Base-by-base conservation (phyloP, 2,113 vertebrate genomes). In the Merops nubicus region DNA sequence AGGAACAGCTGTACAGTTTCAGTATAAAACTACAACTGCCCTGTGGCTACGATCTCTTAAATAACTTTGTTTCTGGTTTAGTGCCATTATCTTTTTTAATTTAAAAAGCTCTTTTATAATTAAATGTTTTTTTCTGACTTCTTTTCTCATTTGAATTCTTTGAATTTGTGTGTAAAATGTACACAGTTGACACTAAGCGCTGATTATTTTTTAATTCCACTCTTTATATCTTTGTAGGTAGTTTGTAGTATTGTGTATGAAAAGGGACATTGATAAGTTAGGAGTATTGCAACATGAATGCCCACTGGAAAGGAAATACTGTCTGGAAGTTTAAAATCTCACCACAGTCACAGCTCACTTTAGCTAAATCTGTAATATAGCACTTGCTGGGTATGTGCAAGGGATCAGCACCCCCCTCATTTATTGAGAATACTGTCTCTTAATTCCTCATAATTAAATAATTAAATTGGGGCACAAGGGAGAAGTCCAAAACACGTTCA, bases 81-180 rank as follows among this genome's bases (percentile, higher is more conserved):
- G 98, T 98, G 98, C 98, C 98, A 98, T 98, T 98, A 92, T 84
- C 67, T 95, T 94, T 97, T 96, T 97, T 92, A 97, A 92, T 97
- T 98, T 96, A 96, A 98, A 96, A 91, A n/a, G 11, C 85, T 95
- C 77, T 98, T 98, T 98, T 98, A 53, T 98, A 98, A 97, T 97
- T 98, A 98, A 98, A 98, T 79, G 65, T 51, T 91, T 98, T 96
- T 98, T 98, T 97, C 96, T 96, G 96, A 93, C 82, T 64, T 50
- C 56, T 96, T 83, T 94, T 96, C 69, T 98, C 87, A 90, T 60
- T 94, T 88, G 78, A 85, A 88, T 97, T 84, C 92, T 97, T 97
- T 98, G 26, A 18, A 26, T 85, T 54, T 91, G 12, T 80, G 60
- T 20, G 25, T 81, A 38, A 95, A 76, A 54, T 5, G 4, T 73